phyloP scores from a whole-genome alignment of 2,797 vertebrate species.

The Gallinago solitaria region DNA sequence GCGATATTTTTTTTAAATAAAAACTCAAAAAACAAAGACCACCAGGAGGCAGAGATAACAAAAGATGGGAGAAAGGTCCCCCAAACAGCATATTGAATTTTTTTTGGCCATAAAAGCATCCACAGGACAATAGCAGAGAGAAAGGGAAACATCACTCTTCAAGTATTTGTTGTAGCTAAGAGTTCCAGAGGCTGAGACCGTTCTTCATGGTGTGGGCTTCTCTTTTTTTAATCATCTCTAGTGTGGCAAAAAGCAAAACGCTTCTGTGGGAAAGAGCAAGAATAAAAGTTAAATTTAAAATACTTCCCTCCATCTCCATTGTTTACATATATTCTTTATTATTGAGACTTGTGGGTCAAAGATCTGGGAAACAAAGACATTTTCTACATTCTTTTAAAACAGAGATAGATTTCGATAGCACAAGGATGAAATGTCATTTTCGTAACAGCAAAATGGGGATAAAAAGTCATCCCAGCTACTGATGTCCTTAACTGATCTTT shows the following conservation, averaged over 20 bases:
- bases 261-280: constrained; percentile 1
- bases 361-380: background rate
- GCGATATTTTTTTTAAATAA: background rate
- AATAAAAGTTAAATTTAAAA: constrained; percentile 1
- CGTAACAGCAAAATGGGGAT: background rate
- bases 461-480: background rate
- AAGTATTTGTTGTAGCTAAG: background rate
- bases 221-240: constrained; percentile 34
- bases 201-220: background rate
- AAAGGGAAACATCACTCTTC: background rate
- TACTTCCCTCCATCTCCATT: background rate
- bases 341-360: background rate
- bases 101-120: background rate
- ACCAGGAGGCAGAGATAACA: constrained; percentile 26
- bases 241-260: background rate
- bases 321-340: background rate
- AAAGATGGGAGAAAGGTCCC: background rate
- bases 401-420: background rate
- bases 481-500: background rate
- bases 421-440: background rate
- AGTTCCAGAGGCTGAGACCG: background rate
- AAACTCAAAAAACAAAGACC: background rate
- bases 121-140: background rate
- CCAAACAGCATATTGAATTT: background rate
- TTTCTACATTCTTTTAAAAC: background rate